Conservation (phyloP, 1,140 invertebrate genomes). For the Achatina immaculata region DNA sequence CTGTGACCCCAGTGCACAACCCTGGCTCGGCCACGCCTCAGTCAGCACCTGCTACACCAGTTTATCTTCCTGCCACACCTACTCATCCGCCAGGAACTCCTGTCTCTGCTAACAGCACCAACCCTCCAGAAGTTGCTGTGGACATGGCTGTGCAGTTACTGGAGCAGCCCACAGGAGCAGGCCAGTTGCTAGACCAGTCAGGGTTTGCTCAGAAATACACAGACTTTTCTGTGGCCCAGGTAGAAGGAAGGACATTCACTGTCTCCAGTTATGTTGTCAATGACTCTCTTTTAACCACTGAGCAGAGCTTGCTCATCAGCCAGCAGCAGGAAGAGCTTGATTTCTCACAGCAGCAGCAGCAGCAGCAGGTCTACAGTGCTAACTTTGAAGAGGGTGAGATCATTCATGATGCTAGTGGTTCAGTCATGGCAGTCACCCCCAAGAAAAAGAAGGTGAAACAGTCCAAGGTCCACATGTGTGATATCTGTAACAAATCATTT, state of each 20-base stretch:
- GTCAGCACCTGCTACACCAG: constrained; percentile 24
- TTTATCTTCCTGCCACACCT: constrained; percentile 30
- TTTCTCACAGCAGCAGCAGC: not conserved
- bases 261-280: constrained; percentile 17
- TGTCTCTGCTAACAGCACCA: not conserved
- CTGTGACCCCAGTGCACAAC: constrained; percentile 20
- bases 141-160: constrained; percentile 3
- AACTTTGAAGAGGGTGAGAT: constrained; percentile 25
- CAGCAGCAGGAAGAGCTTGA: constrained; percentile 1
- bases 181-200: constrained; percentile 11
- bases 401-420: constrained; percentile 26
- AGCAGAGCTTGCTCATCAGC: not conserved
- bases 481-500: constrained; percentile 39
- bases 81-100: constrained; percentile 17
- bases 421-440: constrained; percentile 25
- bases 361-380: constrained; percentile 7
- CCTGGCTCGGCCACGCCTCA: constrained; percentile 14
- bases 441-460: constrained; percentile 24
- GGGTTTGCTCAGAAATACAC: constrained; percentile 9
- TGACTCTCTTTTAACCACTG: not conserved
- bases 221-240: not conserved
- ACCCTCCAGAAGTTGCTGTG: not conserved
- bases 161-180: not conserved
- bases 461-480: constrained; percentile 28
- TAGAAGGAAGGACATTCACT: not conserved